Evolutionary conservation across 1,140 invertebrate species (phyloP).

Genomic region (Pseudomyrmex dendroicus): DNA sequence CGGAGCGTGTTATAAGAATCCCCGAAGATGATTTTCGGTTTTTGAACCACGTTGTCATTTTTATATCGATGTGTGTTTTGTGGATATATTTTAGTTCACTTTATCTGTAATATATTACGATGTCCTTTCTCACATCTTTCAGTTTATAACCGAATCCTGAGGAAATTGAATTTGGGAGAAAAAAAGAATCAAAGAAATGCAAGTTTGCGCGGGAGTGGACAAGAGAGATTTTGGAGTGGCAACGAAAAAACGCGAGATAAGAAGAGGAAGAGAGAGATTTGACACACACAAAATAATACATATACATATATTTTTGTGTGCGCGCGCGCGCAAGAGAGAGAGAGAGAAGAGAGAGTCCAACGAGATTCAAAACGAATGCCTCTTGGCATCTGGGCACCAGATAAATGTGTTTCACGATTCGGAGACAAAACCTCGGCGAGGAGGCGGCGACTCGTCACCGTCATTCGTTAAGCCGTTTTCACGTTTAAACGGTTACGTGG

Average conservation of each 20-base stretch:
- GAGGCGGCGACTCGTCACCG: slow-evolving; percentile 51
- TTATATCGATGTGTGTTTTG: slow-evolving; percentile 31
- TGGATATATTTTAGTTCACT: slow-evolving; percentile 33
- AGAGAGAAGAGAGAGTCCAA: slow-evolving; percentile 35
- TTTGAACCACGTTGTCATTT: neutral
- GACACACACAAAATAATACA: too few species aligned
- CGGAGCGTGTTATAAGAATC: too few species aligned
- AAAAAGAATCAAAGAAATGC: slow-evolving; percentile 34
- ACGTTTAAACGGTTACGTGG: slow-evolving; percentile 50
- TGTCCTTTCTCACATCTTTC: slow-evolving; percentile 78
- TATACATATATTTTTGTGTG: too few species aligned
- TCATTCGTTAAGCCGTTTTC: slow-evolving; percentile 75
- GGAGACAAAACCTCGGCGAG: slow-evolving; percentile 66
- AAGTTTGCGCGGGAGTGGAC: slow-evolving; percentile 27
- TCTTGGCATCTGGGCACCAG: slow-evolving; percentile 63
- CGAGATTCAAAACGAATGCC: slow-evolving; percentile 65
- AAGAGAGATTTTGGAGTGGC: slow-evolving; percentile 1
- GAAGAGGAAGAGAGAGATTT: too few species aligned
- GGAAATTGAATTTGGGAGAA: slow-evolving; percentile 65
- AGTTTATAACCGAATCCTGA: slow-evolving; percentile 73
- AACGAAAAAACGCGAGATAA: neutral
- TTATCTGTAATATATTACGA: slow-evolving; percentile 77
- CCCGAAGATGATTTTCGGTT: neutral
- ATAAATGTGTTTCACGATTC: slow-evolving; percentile 69
- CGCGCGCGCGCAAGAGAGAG: neutral